Percentiles rank a stretch among this genome's conserved stretches.
Evolutionary conservation across 2,888 invertebrate genomes (phyloP).

Genomic region (Spodoptera exigua): DNA sequence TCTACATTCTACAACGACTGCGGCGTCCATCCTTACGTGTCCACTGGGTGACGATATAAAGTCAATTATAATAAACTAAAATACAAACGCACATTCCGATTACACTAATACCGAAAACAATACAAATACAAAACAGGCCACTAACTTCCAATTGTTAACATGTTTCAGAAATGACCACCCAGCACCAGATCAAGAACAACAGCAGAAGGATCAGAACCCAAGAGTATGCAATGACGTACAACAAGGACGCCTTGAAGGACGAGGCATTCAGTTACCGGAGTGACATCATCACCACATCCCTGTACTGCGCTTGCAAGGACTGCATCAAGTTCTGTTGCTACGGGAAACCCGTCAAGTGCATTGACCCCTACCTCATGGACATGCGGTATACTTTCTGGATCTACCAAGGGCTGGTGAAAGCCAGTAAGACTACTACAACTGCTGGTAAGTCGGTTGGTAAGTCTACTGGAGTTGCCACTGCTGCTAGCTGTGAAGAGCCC

Average conservation of each 20-base stretch:
- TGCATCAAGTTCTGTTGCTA: conserved; percentile 35
- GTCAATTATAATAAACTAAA: no score
- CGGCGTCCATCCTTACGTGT: no score
- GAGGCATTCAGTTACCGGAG: conserved; percentile 21
- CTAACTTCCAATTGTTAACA: not conserved
- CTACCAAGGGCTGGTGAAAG: conserved; percentile 27
- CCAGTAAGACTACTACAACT: conserved; percentile 18
- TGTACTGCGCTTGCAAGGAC: conserved; percentile 27
- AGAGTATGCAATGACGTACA: conserved; percentile 23
- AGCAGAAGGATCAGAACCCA: conserved; percentile 26
- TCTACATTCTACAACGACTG: no score
- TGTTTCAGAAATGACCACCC: conserved; percentile 28
- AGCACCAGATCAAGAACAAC: conserved; percentile 19
- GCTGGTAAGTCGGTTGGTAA: not conserved
- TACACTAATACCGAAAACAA: no score
- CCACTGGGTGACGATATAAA: no score
- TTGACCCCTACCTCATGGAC: conserved; percentile 41
- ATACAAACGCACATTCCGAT: no score
- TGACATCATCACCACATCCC: conserved; percentile 1
- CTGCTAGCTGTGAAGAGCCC: not conserved
- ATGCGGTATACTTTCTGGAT: conserved; percentile 36
- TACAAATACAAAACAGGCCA: not conserved
- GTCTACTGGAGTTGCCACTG: not conserved
- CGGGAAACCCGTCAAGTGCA: conserved; percentile 26
- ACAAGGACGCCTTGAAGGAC: conserved; percentile 14